Conservation (phyloP, 1,140 invertebrate species). For the Drosophila tsacasi region DNA sequence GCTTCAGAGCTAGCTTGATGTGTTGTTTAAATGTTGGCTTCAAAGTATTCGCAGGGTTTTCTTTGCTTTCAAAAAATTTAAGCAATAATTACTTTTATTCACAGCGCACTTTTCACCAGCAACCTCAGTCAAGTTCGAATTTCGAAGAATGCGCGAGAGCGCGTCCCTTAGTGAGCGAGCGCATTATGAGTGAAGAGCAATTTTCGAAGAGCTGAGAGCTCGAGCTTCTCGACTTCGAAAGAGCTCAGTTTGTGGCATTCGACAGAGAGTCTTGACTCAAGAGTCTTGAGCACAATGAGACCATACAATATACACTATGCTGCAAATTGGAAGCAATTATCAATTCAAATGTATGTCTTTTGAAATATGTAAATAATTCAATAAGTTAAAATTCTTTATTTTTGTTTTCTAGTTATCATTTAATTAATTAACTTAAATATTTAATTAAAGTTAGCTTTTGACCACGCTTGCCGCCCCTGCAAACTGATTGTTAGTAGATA, state of each 20-base stretch:
- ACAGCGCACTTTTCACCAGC: conserved; percentile 80
- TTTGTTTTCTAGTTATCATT: too few relatives aligned
- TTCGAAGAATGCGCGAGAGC: conserved; percentile 34
- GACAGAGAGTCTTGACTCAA: neutral
- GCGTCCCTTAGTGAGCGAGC: neutral
- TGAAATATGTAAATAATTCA: too few relatives aligned
- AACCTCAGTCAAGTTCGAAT: conserved; percentile 53
- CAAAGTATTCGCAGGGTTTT: neutral
- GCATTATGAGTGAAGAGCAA: neutral
- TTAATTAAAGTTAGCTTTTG: too few relatives aligned
- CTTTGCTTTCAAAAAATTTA: neutral
- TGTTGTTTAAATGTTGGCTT: neutral
- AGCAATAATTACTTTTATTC: conserved; percentile 12
- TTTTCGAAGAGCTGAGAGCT: conserved; percentile 12
- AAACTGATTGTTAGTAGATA: too few relatives aligned
- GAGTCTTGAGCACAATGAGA: neutral
- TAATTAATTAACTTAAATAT: too few relatives aligned
- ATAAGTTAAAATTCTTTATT: too few relatives aligned
- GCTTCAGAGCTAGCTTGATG: neutral
- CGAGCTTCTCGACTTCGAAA: conserved; percentile 1
- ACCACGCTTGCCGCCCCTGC: too few relatives aligned
- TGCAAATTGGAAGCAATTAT: neutral
- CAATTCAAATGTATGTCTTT: too few relatives aligned
- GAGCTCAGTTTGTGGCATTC: neutral
- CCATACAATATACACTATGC: neutral